Evolutionary conservation across 37 sponge, comb jelly and placozoan genomes (phyloP), one percentile per base, ranked within the genome.

Genomic region (Ianthella basta): DNA sequence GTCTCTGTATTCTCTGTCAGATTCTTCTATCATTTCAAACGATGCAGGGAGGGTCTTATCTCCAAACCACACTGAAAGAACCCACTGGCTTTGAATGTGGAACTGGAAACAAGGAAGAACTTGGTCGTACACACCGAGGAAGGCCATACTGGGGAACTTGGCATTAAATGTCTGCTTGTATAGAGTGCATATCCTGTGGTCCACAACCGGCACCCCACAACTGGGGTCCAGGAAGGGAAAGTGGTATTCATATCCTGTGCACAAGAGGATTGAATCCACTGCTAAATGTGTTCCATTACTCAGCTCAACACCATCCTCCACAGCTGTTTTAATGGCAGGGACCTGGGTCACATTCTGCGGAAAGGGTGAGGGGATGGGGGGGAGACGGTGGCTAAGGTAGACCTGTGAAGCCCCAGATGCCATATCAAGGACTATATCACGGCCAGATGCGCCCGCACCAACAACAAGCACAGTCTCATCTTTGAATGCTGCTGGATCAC

Each of bases 121-220:
- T 0, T 36, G 21, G 19, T 32, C 55, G 67, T 64, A 72, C 14
- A 95, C 40, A 15, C 95, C 95, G 1, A 92, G 74, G 53, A 95
- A 82, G 13, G 83, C 86, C 93, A 92, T 86, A 15, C 86, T 82
- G 0, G 95, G 95, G 33, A 89, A 79, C 24, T 37, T 0, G 36
- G 68, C 56, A 74, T 92, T 88, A 63, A 95, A 84, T n/a, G 81
- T 85, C 54, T 95, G 95, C 63, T 92, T 92, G 83, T 92, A 95
- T 29, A 89, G 88, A 0, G 88, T 93, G 39, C 24, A 32, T 20
- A 95, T 78, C 25, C 88, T 30, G 34, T 73, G 77, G 34, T 83
- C 66, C 12, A 66, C 75, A 14, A 89, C 82, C 34, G 40, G 15
- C 10, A 95, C 75, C 19, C 84, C 89, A 70, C 88, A 85, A 59